Evolutionary conservation across 1,140 invertebrate genomes (phyloP).

Genomic region (Papilio glaucus): DNA sequence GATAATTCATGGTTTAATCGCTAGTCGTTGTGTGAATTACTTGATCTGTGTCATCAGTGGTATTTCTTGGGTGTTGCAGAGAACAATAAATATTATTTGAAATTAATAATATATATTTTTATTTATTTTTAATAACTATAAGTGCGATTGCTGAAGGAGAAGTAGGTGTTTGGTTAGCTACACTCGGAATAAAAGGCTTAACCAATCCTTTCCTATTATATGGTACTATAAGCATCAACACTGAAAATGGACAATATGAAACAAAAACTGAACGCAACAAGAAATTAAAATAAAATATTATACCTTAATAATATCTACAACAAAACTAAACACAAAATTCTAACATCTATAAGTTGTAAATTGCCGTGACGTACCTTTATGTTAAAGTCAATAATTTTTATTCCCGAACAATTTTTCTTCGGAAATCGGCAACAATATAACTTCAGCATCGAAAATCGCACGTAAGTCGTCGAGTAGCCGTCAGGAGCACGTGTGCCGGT

Average conservation of each 20-base stretch:
- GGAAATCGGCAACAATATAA: conserved; percentile 5
- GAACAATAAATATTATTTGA: too few relatives aligned
- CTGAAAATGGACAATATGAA: too few relatives aligned
- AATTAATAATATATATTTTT: too few relatives aligned
- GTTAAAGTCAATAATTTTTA: conserved; percentile 20
- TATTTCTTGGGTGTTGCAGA: neutral
- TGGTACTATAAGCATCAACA: too few relatives aligned
- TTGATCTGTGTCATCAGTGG: neutral
- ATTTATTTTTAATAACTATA: too few relatives aligned
- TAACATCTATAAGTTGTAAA: neutral
- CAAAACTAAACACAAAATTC: neutral
- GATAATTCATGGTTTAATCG: conserved; percentile 6
- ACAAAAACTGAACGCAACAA: too few relatives aligned
- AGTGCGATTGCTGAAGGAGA: too few relatives aligned
- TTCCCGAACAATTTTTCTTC: conserved; percentile 7
- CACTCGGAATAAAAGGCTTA: too few relatives aligned
- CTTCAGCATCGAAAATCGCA: conserved; percentile 23
- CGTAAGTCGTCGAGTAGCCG: conserved; percentile 20
- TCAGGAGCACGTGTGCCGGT: conserved; percentile 20
- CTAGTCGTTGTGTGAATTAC: neutral
- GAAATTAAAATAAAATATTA: too few relatives aligned
- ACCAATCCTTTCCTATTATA: too few relatives aligned
- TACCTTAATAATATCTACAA: too few relatives aligned
- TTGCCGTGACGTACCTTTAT: neutral
- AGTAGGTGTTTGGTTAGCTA: too few relatives aligned